Percentiles rank a stretch among this genome's conserved stretches.
These are phyloP conservation scores for Ciona savignyi DNA, from an alignment of 23 tunicate species.

Conservation along the genomic window DNA sequence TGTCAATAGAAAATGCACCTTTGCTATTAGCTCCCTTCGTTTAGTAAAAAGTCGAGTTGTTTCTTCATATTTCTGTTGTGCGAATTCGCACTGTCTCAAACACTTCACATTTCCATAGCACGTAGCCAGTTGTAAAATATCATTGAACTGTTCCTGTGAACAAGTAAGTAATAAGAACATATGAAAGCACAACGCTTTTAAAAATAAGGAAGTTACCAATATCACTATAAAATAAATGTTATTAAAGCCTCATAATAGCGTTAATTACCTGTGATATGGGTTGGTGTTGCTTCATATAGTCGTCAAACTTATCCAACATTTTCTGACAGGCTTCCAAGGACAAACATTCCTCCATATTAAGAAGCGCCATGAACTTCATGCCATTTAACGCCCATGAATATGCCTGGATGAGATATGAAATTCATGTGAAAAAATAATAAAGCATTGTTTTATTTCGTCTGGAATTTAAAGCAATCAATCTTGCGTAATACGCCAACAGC, in stretches of 20 bases:
- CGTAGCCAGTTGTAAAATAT: slow-evolving; percentile 31
- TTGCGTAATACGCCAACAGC: no score
- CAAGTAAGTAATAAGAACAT: no score
- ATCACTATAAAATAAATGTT: no score
- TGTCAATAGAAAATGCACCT: slow-evolving; percentile 26
- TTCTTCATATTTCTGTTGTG: slow-evolving; percentile 80
- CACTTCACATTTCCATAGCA: slow-evolving; percentile 68
- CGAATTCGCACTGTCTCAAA: slow-evolving; percentile 73
- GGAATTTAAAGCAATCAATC: no score
- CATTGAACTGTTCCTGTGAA: slow-evolving; percentile 38
- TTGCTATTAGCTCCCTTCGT: slow-evolving; percentile 56
- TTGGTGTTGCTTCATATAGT: slow-evolving; percentile 83
- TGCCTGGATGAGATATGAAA: slow-evolving; percentile 38
- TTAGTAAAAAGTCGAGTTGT: slow-evolving; percentile 56
- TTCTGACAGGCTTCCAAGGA: slow-evolving; percentile 37
- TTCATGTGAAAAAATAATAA: slow-evolving; percentile 14
- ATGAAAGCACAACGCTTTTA: no score
- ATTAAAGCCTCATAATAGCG: no score
- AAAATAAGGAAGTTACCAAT: no score
- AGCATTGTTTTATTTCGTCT: no score
- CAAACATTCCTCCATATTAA: slow-evolving; percentile 60
- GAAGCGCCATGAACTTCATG: slow-evolving; percentile 82
- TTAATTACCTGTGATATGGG: slow-evolving; percentile 43
- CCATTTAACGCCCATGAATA: slow-evolving; percentile 93
- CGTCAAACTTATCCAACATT: slow-evolving; percentile 56